These are phyloP conservation scores for Trissonchulus sp. DNA, from an alignment of 2,888 invertebrate species.

Conservation along the genomic window DNA sequence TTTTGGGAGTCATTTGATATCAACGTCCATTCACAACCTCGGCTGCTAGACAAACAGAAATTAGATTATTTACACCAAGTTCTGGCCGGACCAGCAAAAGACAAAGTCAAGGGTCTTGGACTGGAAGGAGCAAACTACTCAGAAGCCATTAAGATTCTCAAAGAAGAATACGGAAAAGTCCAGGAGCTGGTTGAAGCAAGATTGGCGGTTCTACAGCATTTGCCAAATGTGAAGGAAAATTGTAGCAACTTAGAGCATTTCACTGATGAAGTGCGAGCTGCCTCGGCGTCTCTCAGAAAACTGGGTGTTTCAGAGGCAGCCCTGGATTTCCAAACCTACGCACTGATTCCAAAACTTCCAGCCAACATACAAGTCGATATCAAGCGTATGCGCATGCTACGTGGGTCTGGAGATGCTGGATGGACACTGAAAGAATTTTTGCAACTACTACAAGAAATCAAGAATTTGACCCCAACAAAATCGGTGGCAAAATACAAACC, in stretches of 20 bases:
- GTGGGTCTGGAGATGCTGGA: not conserved
- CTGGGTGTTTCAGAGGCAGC: not conserved
- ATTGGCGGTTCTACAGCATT: not conserved
- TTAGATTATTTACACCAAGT: no score
- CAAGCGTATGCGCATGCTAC: not conserved
- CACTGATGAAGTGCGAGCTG: not conserved
- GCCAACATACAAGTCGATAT: not conserved
- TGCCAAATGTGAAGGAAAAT: not conserved
- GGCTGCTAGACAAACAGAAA: no score
- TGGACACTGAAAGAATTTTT: not conserved
- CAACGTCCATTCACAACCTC: no score
- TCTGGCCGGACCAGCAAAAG: no score
- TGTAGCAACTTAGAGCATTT: not conserved
- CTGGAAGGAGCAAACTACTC: not conserved
- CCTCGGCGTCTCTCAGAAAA: not conserved
- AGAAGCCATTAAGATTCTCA: not conserved
- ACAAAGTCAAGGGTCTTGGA: no score
- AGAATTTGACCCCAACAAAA: not conserved
- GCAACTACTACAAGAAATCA: no score
- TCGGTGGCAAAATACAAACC: no score
- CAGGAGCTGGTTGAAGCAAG: not conserved
- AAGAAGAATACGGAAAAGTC: not conserved
- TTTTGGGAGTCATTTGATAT: no score
- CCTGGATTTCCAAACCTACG: not conserved
- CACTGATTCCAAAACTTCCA: not conserved